A percentile compares a stretch with the other conserved stretches of the same genome.
These are phyloP conservation scores for Apamea epomidion DNA, from an alignment of 2,888 invertebrate species.

Conservation along the genomic window DNA sequence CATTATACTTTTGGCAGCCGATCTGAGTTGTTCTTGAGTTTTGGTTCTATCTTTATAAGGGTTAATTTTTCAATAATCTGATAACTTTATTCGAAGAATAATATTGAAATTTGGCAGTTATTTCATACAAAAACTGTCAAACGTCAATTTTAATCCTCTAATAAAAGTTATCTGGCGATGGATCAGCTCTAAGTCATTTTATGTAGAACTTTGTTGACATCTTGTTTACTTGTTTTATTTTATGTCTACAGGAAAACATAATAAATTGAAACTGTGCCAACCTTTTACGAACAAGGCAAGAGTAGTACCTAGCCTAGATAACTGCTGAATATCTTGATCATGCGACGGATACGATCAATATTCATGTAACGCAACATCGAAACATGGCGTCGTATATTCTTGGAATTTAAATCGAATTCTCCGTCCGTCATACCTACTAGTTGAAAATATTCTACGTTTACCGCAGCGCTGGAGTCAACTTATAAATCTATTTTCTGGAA, in stretches of 20 bases:
- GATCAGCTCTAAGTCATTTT: neutral
- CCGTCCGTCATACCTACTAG: constrained; percentile 11
- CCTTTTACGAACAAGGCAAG: neutral
- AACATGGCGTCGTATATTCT: neutral
- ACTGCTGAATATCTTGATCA: neutral
- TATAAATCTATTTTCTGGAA: constrained; percentile 36
- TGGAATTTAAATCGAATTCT: constrained; percentile 12
- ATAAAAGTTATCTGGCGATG: too few species aligned
- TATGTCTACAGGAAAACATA: too few species aligned
- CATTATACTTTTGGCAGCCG: too few species aligned
- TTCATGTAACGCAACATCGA: neutral
- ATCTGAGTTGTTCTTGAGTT: too few species aligned
- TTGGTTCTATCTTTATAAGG: too few species aligned
- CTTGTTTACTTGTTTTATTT: constrained; percentile 11
- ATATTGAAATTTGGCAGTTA: too few species aligned
- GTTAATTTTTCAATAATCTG: too few species aligned
- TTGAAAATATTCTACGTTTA: constrained; percentile 18
- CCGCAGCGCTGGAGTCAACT: constrained; percentile 7
- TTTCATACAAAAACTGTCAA: too few species aligned
- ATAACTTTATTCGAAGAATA: too few species aligned
- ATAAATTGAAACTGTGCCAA: constrained; percentile 7
- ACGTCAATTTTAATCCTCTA: too few species aligned
- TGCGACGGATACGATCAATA: constrained; percentile 21
- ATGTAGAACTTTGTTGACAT: neutral
- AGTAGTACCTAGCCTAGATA: neutral